Conservation (phyloP, 2,113 vertebrate species). For the Nycticebus coucang region DNA sequence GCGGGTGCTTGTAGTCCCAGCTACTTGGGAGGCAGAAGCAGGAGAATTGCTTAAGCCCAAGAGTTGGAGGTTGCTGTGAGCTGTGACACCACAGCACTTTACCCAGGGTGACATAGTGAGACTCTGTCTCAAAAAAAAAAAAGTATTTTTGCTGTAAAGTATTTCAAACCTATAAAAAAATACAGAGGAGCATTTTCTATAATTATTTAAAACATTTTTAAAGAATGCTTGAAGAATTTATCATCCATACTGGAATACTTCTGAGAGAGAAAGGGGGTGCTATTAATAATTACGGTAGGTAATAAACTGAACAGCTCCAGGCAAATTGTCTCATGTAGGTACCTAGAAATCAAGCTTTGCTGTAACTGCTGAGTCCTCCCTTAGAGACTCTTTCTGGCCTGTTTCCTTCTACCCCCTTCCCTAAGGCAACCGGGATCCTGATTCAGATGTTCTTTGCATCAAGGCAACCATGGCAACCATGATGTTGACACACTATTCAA, state of each 20-base stretch:
- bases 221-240: neutral
- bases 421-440: neutral
- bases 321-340: neutral
- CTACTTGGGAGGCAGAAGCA: too few relatives aligned
- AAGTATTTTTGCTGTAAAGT: slow-evolving; percentile 29
- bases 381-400: neutral
- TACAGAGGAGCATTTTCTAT: neutral
- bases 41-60: too few relatives aligned
- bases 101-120: too few relatives aligned
- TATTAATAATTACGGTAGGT: neutral
- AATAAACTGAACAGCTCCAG: neutral
- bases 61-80: too few relatives aligned
- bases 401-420: neutral
- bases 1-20: too few relatives aligned
- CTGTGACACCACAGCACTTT: too few relatives aligned
- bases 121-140: neutral
- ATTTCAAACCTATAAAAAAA: neutral
- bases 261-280: neutral
- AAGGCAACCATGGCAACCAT: neutral
- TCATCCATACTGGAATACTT: neutral
- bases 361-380: neutral
- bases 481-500: neutral
- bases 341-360: neutral
- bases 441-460: neutral
- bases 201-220: neutral